Conservation (phyloP, 1,140 invertebrate genomes). For the Chelonus insularis region DNA sequence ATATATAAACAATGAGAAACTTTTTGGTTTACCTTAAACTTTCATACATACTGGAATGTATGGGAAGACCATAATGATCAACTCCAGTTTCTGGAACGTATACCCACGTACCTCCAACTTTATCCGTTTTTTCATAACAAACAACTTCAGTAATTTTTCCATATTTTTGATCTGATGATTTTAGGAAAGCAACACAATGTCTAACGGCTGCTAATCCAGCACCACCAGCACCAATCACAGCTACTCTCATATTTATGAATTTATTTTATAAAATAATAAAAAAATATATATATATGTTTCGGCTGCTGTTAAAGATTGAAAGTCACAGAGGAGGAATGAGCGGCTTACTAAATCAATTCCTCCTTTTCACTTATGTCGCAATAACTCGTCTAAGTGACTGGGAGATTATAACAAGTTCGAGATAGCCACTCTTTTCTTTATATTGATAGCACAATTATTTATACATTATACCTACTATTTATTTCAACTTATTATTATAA, state of each 20-base stretch:
- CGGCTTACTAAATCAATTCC: background rate
- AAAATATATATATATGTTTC: background rate
- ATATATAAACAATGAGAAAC: background rate
- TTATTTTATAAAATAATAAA: background rate
- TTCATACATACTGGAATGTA: conserved; percentile 89
- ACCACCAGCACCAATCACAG: conserved; percentile 70
- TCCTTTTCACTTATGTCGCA: conserved; percentile 21
- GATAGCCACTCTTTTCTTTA: conserved; percentile 12
- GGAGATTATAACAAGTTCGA: background rate
- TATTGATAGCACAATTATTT: conserved; percentile 4
- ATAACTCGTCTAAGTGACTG: background rate
- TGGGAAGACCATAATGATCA: conserved; percentile 75
- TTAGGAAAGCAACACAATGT: conserved; percentile 62
- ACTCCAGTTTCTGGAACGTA: conserved; percentile 73
- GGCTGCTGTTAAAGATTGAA: no score
- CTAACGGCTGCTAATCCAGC: conserved; percentile 67
- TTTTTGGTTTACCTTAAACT: conserved; percentile 68
- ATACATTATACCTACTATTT: background rate
- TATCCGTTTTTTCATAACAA: conserved; percentile 64
- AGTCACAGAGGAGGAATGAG: background rate
- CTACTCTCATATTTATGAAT: conserved; percentile 56
- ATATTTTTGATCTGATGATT: conserved; percentile 20
- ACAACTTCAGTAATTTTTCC: conserved; percentile 36
- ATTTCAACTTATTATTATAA: background rate
- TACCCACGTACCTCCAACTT: conserved; percentile 88